Evolutionary conservation across 2,888 invertebrate species (phyloP), one percentile per base, ranked within the genome.

Genomic region (Steinernema carpocapsae): DNA sequence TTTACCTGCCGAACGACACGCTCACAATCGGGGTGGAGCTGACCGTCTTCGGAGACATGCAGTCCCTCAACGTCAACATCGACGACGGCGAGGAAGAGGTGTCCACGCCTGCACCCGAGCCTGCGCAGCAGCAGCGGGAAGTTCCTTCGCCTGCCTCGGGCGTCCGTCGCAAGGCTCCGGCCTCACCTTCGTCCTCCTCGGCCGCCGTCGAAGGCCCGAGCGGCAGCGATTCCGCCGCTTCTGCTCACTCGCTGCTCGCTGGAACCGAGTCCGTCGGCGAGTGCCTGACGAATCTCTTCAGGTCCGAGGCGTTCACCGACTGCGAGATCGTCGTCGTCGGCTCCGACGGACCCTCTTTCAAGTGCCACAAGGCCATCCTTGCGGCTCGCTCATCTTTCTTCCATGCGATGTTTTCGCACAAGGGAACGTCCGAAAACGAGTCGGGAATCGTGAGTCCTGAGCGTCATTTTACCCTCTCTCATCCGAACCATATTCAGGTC

Each of bases 1-100:
- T 56, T 56, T 56, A 56, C 17, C 56, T 56, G 4, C 56, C 56
- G 6, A 56, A 56, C 56, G 56, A 56, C 26, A 56, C 56, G 22
- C 17, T 56, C 24, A 56, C 56, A 24, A 56, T 56, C 6, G 56
- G 56, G 4, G 56, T 56, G 6, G 56, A 56, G 17, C 56, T 56
- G 22, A 56, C 56, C 26, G 56, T 56, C 17, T 56, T 56, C 17
- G 56, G 56, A 56, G 56, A 56, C 56, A 56, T 56, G 56, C 56
- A 56, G 56, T 56, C 56, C 24, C 26, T 56, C 2, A 26, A 22
- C 26, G 56, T 56, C 6, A 56, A 56, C 56, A 56, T 56, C 22
- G 56, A 56, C 22, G 56, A 56, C 26, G 56, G 56, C 26, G 56
- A 56, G 6, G 56, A 56, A 26, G 56, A 56, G 26, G 17, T 4